Base-by-base conservation (phyloP, 2,888 invertebrate species). In the Drosophila mayaguana region DNA sequence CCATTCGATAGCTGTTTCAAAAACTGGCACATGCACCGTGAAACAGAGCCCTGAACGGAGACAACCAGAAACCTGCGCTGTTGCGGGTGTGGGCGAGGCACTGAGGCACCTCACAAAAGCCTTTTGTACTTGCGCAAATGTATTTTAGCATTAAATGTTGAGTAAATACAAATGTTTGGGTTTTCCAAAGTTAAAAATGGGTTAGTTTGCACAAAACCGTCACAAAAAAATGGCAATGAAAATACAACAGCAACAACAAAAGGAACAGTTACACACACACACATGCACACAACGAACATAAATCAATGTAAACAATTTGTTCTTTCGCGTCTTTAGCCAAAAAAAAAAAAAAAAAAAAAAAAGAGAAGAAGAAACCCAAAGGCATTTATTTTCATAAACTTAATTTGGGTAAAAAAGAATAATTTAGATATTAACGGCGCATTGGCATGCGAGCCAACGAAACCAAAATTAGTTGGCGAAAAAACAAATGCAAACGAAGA, bases 61-160 rank as follows among this genome's bases (percentile, higher is more conserved):
- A 9, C 22, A 14, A 4, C 36, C 11, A 66, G 38, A 72, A 45
- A 28, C 51, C 32, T 46, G n/a, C 7, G 32, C 3, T 32, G 57
- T 62, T 48, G 57, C 36, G 45, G 43, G 36, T 46, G 11, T 60
- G 48, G 3, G 38, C 50, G 45, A 54, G 25, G 20, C 55, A 63
- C 40, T 28, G 28, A 9, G 28, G 28, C 28, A 28, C 28, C 28
- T 40, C 18, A 63, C 54, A 83, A 69, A 75, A 42, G 34, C 57
- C 61, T 74, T 80, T 69, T 73, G 78, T 83, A 83, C 73, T 83
- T 88, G 86, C 69, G 80, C 86, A 80, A 82, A 80, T 74, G 77
- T 43, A 57, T 79, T 76, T 84, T 70, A 62, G 63, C 68, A 76
- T 76, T 84, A 60, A 51, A 60, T 75, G 80, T 80, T 75, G 46